phyloP scores from a whole-genome alignment of 2,797 vertebrate genomes.

The Aeoliscus strigatus region DNA sequence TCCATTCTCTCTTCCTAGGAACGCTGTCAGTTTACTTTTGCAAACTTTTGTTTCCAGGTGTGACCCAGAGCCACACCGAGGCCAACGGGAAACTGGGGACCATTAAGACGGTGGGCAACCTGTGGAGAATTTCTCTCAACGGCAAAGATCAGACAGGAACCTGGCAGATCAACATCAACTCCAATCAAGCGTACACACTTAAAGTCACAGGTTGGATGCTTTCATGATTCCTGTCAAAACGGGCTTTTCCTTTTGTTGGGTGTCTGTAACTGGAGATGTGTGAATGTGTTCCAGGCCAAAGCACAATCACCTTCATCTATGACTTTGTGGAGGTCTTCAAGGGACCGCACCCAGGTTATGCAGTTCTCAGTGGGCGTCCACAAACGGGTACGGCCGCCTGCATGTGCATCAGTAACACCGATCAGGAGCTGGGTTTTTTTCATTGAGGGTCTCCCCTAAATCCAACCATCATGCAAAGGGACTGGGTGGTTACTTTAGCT shows the following conservation, averaged over 20 bases:
- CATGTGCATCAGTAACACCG: no score
- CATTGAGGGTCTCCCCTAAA: no score
- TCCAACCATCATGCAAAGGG: no score
- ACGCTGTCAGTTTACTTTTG: not conserved
- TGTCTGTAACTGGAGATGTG: not conserved
- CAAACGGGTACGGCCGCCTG: slow-evolving; percentile 56
- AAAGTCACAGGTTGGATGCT: slow-evolving; percentile 71
- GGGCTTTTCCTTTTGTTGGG: not conserved
- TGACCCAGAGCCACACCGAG: slow-evolving; percentile 43
- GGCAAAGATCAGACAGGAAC: slow-evolving; percentile 35
- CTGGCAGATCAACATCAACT: slow-evolving; percentile 63
- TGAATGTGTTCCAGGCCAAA: slow-evolving; percentile 66
- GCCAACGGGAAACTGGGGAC: slow-evolving; percentile 58
- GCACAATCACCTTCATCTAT: slow-evolving; percentile 69
- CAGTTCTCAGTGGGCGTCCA: slow-evolving; percentile 63
- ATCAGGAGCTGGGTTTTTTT: no score
- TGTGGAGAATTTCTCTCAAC: slow-evolving; percentile 55
- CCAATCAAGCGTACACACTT: slow-evolving; percentile 57
- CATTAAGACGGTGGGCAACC: slow-evolving; percentile 65
- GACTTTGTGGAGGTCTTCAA: slow-evolving; percentile 70
- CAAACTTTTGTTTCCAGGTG: slow-evolving; percentile 55
- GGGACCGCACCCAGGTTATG: slow-evolving; percentile 73
- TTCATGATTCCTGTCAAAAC: no score
- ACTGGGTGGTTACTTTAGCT: no score
- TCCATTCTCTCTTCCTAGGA: not conserved